A percentile compares a stretch with the other conserved stretches of the same genome.
Conservation (phyloP, 2,113 vertebrate species). For the Daboia siamensis region DNA sequence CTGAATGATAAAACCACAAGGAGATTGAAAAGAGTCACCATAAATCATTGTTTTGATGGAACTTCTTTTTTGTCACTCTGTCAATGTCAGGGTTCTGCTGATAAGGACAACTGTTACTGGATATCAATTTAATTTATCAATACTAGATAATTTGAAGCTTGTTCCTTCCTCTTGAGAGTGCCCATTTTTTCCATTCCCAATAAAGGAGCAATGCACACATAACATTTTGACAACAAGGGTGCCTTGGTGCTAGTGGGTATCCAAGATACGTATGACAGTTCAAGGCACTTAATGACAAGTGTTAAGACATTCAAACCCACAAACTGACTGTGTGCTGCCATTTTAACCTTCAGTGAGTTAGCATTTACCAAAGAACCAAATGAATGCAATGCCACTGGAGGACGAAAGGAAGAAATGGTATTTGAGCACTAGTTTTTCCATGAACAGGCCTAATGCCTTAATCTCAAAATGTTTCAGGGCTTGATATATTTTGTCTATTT, state of each 20-base stretch:
- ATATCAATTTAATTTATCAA: neutral
- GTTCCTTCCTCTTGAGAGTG: neutral
- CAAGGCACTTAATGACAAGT: neutral
- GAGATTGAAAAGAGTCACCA: neutral
- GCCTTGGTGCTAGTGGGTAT: neutral
- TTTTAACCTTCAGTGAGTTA: neutral
- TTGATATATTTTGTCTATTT: slow-evolving; percentile 72
- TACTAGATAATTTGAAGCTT: neutral
- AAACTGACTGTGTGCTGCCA: neutral
- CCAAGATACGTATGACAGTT: neutral
- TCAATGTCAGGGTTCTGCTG: neutral
- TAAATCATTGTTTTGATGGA: neutral
- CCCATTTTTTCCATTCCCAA: neutral
- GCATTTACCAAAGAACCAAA: neutral
- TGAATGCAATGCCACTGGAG: neutral
- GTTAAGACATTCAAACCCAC: neutral
- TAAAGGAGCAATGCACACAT: neutral
- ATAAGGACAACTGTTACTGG: neutral
- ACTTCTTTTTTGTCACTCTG: neutral
- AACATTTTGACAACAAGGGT: neutral
- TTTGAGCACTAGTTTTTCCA: slow-evolving; percentile 50
- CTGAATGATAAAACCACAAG: neutral
- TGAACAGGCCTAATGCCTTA: slow-evolving; percentile 51
- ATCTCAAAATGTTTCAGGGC: slow-evolving; percentile 66
- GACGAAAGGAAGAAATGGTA: slow-evolving; percentile 28